Conservation (phyloP, 2,888 invertebrate species). For the Charanyca ferruginea region DNA sequence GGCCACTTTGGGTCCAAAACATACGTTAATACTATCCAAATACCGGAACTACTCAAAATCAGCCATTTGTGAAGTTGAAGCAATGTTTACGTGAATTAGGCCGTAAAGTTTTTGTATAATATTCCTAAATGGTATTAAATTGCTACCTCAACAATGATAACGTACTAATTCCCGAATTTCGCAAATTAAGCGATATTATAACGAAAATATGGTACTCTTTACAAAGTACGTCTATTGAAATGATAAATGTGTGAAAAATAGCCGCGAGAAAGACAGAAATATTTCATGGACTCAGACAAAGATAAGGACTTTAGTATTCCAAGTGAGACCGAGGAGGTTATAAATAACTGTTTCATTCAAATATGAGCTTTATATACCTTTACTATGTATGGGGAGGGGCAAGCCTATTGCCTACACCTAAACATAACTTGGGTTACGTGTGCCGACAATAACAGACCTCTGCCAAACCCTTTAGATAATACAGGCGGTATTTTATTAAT, state of each 20-base stretch:
- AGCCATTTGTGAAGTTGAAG: slow-evolving; percentile 5
- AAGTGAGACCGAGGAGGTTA: slow-evolving; percentile 35
- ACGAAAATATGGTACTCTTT: background rate
- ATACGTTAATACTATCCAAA: slow-evolving; percentile 21
- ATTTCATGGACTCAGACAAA: slow-evolving; percentile 34
- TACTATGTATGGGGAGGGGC: background rate
- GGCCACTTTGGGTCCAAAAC: slow-evolving; percentile 21
- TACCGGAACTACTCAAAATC: slow-evolving; percentile 21
- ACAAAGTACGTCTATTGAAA: slow-evolving; percentile 8
- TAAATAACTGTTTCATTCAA: slow-evolving; percentile 54
- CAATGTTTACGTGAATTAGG: background rate
- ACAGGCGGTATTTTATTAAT: background rate
- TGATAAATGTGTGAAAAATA: slow-evolving; percentile 26
- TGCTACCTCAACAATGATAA: background rate
- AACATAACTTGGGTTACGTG: background rate
- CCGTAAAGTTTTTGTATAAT: too few relatives aligned
- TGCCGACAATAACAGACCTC: background rate
- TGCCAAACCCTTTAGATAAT: background rate
- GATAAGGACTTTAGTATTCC: slow-evolving; percentile 46
- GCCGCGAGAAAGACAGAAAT: slow-evolving; percentile 26
- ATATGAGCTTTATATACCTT: slow-evolving; percentile 45
- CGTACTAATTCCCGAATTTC: background rate
- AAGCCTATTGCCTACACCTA: background rate
- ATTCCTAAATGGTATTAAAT: background rate
- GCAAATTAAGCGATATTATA: too few relatives aligned